Evolutionary conservation across 2,888 invertebrate genomes (phyloP), one percentile per base, ranked within the genome.

Genomic region (Conchocele bisecta): DNA sequence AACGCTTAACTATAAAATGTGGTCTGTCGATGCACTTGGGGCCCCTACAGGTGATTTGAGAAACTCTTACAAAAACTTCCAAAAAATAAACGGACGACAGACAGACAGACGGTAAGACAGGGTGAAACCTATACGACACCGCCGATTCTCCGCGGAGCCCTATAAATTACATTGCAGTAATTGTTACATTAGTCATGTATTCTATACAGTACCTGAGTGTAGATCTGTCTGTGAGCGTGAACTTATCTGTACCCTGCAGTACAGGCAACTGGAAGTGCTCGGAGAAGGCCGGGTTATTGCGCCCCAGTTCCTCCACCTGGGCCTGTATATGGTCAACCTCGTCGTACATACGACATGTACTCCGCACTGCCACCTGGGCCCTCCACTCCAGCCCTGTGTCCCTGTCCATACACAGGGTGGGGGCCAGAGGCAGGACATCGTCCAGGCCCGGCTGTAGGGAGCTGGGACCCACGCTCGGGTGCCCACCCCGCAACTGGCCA

Each of bases 241-340:
- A 72, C 35, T 74, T 44, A 9, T 75, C 71, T 41, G 31, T 61
- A 24, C 73, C 72, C 33, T 51, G 57, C 9, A 59, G 20, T 17
- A 80, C 72, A 33, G 81, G 81, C 35, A 83, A 51, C 33, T 53
- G 57, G 37, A 65, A 66, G 17, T 66, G 50, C n/a, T 66, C 72
- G 4, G 22, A 29, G 37, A 56, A 61, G 13, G 50, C 54, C 20
- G 58, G 37, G 46, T 63, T 56, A 9, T 53, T 48, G 20, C 29
- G 48, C 15, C 35, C 37, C 28, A 64, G 26, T 17, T 46, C 22
- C 15, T 58, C 68, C 7, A 68, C 57, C 26, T 60, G 35, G 1
- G 42, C 50, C 24, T 74, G 63, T 11, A 74, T 28, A 11, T 22
- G 20, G 26, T 56, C 51, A 0, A 46, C 9, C 26, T 61, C 60